These are phyloP conservation scores for Chlorops oryzae DNA, from an alignment of 1,140 invertebrate species.

Conservation along the genomic window DNA sequence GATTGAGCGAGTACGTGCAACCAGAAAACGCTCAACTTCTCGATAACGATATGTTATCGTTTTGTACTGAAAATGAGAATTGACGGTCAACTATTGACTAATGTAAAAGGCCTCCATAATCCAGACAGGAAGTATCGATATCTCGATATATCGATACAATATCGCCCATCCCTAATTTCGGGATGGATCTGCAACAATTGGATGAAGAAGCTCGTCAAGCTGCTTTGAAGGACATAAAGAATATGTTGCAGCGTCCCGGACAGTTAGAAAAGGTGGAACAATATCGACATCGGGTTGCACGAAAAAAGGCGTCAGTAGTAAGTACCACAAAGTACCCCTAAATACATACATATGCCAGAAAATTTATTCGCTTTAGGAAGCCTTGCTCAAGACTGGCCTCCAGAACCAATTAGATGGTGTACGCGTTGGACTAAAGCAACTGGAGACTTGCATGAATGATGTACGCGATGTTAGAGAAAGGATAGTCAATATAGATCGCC, in stretches of 20 bases:
- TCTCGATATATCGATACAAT: too few relatives aligned
- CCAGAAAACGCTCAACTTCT: too few relatives aligned
- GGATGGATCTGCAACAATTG: slow-evolving; percentile 72
- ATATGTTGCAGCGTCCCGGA: slow-evolving; percentile 88
- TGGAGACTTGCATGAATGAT: slow-evolving; percentile 77
- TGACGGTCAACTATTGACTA: too few relatives aligned
- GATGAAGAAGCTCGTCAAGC: slow-evolving; percentile 78
- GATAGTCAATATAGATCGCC: slow-evolving; percentile 64
- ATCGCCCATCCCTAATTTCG: too few relatives aligned
- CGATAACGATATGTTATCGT: too few relatives aligned
- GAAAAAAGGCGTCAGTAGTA: slow-evolving; percentile 91
- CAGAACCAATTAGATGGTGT: slow-evolving; percentile 97
- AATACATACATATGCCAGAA: too few relatives aligned
- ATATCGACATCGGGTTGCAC: slow-evolving; percentile 55
- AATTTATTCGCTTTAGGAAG: too few relatives aligned
- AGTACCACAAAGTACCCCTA: too few relatives aligned
- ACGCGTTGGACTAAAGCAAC: slow-evolving; percentile 83
- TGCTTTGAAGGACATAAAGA: slow-evolving; percentile 85
- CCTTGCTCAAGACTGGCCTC: slow-evolving; percentile 96
- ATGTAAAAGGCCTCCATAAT: too few relatives aligned
- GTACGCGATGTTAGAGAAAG: slow-evolving; percentile 66
- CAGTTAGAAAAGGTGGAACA: slow-evolving; percentile 84
- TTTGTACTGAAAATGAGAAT: too few relatives aligned
- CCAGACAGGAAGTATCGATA: too few relatives aligned
- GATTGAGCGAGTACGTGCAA: too few relatives aligned